A percentile compares a stretch with the other conserved stretches of the same genome.
These are phyloP conservation scores for Brachionus paranguensis DNA, from an alignment of 1,140 invertebrate species.

Conservation along the genomic window DNA sequence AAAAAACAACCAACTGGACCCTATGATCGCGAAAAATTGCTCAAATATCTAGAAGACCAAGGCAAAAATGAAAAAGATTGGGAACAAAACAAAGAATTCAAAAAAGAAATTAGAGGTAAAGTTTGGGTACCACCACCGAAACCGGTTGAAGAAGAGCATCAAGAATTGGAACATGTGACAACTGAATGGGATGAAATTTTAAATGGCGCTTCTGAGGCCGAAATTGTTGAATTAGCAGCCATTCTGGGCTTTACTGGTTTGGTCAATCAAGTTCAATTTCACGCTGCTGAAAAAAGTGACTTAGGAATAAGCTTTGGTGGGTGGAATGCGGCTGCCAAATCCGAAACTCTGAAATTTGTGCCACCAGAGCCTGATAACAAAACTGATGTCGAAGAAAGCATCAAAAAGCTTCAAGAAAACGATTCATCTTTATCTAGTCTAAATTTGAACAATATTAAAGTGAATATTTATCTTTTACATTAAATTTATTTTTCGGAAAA, in stretches of 20 bases:
- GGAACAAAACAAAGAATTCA: constrained; percentile 88
- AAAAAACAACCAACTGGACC: constrained; percentile 89
- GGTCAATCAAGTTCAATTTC: constrained; percentile 99
- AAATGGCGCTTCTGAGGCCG: constrained; percentile 81
- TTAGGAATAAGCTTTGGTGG: not conserved
- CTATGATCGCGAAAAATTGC: constrained; percentile 83
- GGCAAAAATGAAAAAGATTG: constrained; percentile 92
- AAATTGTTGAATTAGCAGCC: constrained; percentile 96
- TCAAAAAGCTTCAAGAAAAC: constrained; percentile 77
- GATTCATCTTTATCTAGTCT: constrained; percentile 77
- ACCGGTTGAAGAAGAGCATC: constrained; percentile 54
- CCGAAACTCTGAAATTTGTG: constrained; percentile 79
- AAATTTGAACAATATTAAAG: constrained; percentile 96
- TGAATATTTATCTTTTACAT: constrained; percentile 9
- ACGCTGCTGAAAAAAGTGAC: constrained; percentile 65
- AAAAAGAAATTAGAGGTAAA: constrained; percentile 64
- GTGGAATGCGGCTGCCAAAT: constrained; percentile 71
- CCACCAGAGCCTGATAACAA: constrained; percentile 83
- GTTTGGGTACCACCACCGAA: constrained; percentile 52
- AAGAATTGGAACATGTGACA: constrained; percentile 76
- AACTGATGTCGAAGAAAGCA: constrained; percentile 83
- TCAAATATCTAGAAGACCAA: constrained; percentile 83
- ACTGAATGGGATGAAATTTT: constrained; percentile 94
- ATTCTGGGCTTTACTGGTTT: constrained; percentile 98
- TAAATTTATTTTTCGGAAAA: no score